Base-by-base conservation (phyloP, 2,888 invertebrate genomes). In the Pachymerium ferrugineum region DNA sequence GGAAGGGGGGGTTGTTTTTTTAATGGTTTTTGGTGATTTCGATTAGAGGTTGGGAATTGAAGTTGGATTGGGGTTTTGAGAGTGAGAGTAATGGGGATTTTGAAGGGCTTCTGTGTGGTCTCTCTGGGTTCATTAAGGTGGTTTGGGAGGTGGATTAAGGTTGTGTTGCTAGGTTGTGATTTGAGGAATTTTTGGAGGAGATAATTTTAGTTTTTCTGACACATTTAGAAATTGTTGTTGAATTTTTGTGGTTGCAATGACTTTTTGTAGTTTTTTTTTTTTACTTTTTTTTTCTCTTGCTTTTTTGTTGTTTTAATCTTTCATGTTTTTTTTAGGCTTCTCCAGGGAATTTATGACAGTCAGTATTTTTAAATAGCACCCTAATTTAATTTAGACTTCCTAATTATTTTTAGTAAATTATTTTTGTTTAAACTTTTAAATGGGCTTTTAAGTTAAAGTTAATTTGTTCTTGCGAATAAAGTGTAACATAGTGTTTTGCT, bases 141-240 rank as follows among this genome's bases (percentile, higher is more conserved):
- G 47, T 47, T 47, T 47, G 47, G 47, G 47, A 47, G 47, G 47
- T 47, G 47, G n/a, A 47, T n/a, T 47, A 47, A n/a, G 47, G 10
- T 3, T 47, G 5, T 4, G 4, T 8, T 47, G 47, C 16, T 3
- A 47, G 47, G 47, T 47, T 22, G 47, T 47, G 47, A n/a, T 47
- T 47, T 47, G 22, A n/a, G 47, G n/a, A 19, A 16, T n/a, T 47
- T 47, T 47, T 6, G 47, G 47, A n/a, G 42, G 47, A n/a, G 47
- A n/a, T 4, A 19, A 19, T 8, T 47, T 4, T 47, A 16, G 5
- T 42, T 47, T 47, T 47, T 47, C 12, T 47, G 47, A n/a, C 1
- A 47, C 2, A 47, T 3, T 47, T 14, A 14, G 22, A 16, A 47
- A 16, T 6, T 47, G 42, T 42, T 42, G 5, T 5, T 42, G 42